phyloP scores from a whole-genome alignment of 2,797 vertebrate genomes.

The Argentina silus region DNA sequence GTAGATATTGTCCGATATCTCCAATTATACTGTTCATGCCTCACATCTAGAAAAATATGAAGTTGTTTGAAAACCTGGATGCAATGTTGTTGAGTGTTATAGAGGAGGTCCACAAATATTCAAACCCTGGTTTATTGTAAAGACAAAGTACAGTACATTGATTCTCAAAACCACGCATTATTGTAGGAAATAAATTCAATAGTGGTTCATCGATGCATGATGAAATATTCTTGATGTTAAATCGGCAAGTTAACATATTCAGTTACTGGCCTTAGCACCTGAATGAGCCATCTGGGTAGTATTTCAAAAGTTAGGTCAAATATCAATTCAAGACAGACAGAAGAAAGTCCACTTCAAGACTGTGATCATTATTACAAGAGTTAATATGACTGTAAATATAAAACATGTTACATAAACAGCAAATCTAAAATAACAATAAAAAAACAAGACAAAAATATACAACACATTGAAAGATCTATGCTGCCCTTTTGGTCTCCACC shows the following conservation, averaged over 20 bases:
- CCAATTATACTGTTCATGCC: too few species aligned
- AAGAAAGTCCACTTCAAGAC: constrained; percentile 10
- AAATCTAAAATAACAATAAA: constrained; percentile 15
- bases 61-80: background rate
- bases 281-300: constrained; percentile 9
- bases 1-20: too few species aligned
- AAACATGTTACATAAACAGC: constrained; percentile 26
- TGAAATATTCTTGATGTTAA: background rate
- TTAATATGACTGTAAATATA: constrained; percentile 23
- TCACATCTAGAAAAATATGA: too few species aligned
- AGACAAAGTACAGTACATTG: background rate
- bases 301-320: constrained; percentile 19
- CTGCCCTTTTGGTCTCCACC: constrained; percentile 3
- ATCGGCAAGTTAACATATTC: constrained; percentile 12
- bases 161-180: background rate
- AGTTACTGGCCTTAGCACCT: constrained; percentile 25
- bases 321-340: constrained; percentile 2
- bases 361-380: constrained; percentile 21
- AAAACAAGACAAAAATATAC: constrained; percentile 13
- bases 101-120: background rate
- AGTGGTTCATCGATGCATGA: background rate
- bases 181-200: constrained; percentile 6
- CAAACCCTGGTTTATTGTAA: background rate
- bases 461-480: constrained; percentile 8
- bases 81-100: background rate